Conservation (phyloP, 2,113 vertebrate species). For the Anas platyrhynchos region DNA sequence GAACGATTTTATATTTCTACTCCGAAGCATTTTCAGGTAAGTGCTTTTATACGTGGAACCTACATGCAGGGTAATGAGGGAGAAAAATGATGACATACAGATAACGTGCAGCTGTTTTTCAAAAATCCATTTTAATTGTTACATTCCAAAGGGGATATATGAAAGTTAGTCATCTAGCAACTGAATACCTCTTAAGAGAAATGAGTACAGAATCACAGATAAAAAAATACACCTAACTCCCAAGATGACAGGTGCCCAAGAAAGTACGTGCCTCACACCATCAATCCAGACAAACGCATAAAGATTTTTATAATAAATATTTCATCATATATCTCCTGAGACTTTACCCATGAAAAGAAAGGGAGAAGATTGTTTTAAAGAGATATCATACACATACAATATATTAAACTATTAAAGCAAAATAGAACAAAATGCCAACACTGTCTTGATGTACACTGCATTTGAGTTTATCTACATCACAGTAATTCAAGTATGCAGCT, state of each 20-base stretch:
- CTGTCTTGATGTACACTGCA: constrained; percentile 61
- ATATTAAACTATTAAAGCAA: constrained; percentile 70
- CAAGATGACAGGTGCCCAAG: constrained; percentile 52
- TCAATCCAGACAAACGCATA: constrained; percentile 54
- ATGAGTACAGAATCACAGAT: constrained; percentile 50
- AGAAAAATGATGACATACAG: constrained; percentile 26
- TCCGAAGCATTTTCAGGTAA: background rate
- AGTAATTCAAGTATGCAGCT: constrained; percentile 65
- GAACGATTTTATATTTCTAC: background rate
- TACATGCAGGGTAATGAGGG: background rate
- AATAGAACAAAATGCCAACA: constrained; percentile 58
- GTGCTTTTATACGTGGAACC: background rate
- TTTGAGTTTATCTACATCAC: constrained; percentile 70
- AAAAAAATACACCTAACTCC: constrained; percentile 64
- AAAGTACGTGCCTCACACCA: constrained; percentile 63
- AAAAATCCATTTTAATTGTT: constrained; percentile 77
- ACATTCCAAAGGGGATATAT: constrained; percentile 74
- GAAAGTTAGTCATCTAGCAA: constrained; percentile 69
- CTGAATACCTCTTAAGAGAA: constrained; percentile 53
- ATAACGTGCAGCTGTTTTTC: constrained; percentile 40
- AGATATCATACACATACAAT: constrained; percentile 62
- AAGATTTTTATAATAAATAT: constrained; percentile 70
- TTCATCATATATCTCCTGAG: constrained; percentile 73
- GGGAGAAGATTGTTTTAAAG: constrained; percentile 22
- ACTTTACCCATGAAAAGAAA: constrained; percentile 63